Base-by-base conservation (phyloP, 1,140 invertebrate species). In the Drosophila albomicans region DNA sequence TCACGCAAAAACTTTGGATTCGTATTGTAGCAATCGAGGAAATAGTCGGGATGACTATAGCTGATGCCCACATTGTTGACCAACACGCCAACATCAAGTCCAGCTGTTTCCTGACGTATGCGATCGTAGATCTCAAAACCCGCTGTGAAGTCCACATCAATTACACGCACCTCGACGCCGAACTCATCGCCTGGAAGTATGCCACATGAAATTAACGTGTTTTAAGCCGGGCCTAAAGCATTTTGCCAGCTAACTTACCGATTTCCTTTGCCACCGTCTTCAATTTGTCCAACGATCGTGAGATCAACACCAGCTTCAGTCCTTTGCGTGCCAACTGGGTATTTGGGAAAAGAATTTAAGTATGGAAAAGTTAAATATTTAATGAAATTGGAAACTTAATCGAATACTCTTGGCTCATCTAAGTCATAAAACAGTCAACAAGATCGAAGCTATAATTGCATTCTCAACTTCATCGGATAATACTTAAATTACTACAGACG, bases 41-140 rank as follows among this genome's bases (percentile, higher is more conserved):
- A 97, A 81, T 96, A 96, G 87, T 98, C 96, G 0, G 98, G 98
- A 92, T 97, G 95, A 0, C 95, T 93, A 92, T 99, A 99, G 59
- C 97, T 97, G 71, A 98, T 95, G 3, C 98, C 99, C 0, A 99
- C 98, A 94, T 99, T 99, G 93, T 99, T 99, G 4, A 99, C 95
- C 7, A 99, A 93, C 13, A 98, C 96, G 1, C 97, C 98, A 69
- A 99, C 96, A 91, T 99, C 97, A 1, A 99, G 93, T 1, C 95
- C 96, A 6, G 93, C 93, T 6, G 98, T 94, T 61, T 96, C 94
- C 77, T 95, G 95, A 25, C 95, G 94, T 54, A 99, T 97, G 62
- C 94, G 95, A 0, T 95, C 93, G 90, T 97, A 99, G 43, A 98
- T 96, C 8, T 94, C 93, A 2, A 94, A 94, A 3, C 92, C 95